Percentiles rank a stretch among this genome's conserved stretches.
Conservation (phyloP, 2,888 invertebrate species). For the Eupithecia inturbata region DNA sequence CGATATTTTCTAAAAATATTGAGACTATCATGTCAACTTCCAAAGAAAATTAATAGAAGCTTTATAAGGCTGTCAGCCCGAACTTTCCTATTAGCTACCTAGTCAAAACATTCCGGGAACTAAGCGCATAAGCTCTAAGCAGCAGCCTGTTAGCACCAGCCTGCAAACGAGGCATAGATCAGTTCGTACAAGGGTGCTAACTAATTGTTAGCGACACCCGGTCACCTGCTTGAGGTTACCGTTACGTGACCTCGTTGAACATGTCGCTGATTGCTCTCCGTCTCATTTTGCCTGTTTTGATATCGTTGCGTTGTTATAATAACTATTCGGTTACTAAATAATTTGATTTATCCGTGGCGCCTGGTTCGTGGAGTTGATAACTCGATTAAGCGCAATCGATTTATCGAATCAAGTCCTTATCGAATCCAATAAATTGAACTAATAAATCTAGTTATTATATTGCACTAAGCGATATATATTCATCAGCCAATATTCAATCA, state of each 20-base stretch:
- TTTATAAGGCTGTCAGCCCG: background rate
- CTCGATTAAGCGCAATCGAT: background rate
- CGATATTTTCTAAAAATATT: background rate
- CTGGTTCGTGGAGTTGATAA: background rate
- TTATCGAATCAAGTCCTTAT: background rate
- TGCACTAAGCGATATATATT: background rate
- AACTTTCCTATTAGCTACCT: background rate
- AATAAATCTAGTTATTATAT: background rate
- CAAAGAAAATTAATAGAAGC: background rate
- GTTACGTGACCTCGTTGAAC: conserved; percentile 37
- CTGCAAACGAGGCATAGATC: conserved; percentile 48
- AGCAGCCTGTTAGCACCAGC: conserved; percentile 51
- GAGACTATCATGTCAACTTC: background rate
- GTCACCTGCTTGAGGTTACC: conserved; percentile 36
- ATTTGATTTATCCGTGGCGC: background rate
- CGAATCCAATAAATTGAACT: background rate
- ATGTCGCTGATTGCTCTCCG: conserved; percentile 1
- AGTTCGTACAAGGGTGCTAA: conserved; percentile 59
- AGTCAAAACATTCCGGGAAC: conserved; percentile 28
- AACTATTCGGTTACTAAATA: background rate
- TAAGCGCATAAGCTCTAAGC: conserved; percentile 40
- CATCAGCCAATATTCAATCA: background rate
- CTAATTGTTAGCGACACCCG: conserved; percentile 46
- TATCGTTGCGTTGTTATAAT: background rate
- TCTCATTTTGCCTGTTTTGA: background rate